These are phyloP conservation scores for Nasonia oneida DNA, from an alignment of 2,888 invertebrate species.

Conservation along the genomic window DNA sequence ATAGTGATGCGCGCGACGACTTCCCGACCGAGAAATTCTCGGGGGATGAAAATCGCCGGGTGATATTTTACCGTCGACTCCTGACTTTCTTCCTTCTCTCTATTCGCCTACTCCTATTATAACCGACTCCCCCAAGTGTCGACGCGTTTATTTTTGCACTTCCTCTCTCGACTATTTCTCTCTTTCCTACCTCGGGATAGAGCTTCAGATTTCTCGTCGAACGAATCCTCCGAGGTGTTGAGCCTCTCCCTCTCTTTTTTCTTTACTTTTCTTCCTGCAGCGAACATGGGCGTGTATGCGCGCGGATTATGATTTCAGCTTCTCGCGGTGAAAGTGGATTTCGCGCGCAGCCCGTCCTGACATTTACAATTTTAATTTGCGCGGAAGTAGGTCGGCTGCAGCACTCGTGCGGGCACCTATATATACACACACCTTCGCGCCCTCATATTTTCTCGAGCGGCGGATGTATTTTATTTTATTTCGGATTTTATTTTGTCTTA, in stretches of 20 bases:
- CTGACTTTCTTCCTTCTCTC: conserved; percentile 3
- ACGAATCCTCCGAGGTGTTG: conserved; percentile 18
- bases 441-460: background rate
- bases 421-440: background rate
- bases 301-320: conserved; percentile 12
- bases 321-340: conserved; percentile 4
- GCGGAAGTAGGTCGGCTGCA: conserved; percentile 23
- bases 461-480: conserved; percentile 18
- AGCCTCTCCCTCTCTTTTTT: background rate
- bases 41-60: conserved; percentile 20
- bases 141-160: conserved; percentile 16
- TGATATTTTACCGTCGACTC: conserved; percentile 21
- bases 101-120: conserved; percentile 15
- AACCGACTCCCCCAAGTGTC: conserved; percentile 21
- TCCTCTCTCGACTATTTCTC: background rate
- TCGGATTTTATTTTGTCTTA: background rate
- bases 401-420: background rate
- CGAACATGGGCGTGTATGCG: background rate
- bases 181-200: background rate
- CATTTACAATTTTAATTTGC: conserved; percentile 41
- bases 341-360: background rate
- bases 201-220: conserved; percentile 23
- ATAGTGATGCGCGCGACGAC: background rate
- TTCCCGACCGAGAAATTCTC: conserved; percentile 19
- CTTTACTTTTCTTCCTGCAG: background rate